phyloP scores from a whole-genome alignment of 2,888 invertebrate species.

The Drosophila limbata region DNA sequence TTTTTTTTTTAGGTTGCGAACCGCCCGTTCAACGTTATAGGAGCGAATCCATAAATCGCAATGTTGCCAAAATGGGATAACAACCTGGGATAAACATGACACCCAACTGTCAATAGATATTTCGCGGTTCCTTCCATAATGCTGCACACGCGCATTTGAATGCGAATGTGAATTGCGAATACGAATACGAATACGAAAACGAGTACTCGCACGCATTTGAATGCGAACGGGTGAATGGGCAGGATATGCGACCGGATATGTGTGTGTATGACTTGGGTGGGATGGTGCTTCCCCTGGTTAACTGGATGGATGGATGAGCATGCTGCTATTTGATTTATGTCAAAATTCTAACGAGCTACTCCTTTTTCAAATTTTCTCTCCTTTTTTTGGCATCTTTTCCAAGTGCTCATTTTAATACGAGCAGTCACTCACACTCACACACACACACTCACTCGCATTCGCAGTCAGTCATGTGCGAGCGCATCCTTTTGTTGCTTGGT shows the following conservation, averaged over 20 bases:
- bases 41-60: conserved; percentile 82
- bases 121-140: conserved; percentile 85
- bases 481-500: conserved; percentile 54
- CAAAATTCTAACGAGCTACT: conserved; percentile 82
- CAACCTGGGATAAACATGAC: conserved; percentile 85
- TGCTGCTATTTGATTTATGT: conserved; percentile 85
- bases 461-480: conserved; percentile 45
- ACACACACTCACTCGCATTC: background rate
- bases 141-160: conserved; percentile 71
- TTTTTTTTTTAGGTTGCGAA: conserved; percentile 12
- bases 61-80: conserved; percentile 84
- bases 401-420: conserved; percentile 51
- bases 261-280: conserved; percentile 28
- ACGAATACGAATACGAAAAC: background rate
- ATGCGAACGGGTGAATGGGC: conserved; percentile 17
- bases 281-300: conserved; percentile 30
- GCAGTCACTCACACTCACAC: conserved; percentile 21
- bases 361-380: conserved; percentile 33
- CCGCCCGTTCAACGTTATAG: conserved; percentile 64
- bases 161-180: conserved; percentile 22
- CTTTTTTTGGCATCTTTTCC: conserved; percentile 11
- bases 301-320: conserved; percentile 70
- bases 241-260: conserved; percentile 19
- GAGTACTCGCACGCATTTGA: conserved; percentile 5
- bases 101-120: conserved; percentile 86